Evolutionary conservation across 2,113 vertebrate genomes (phyloP).

Genomic region (Corynorhinus townsendii): DNA sequence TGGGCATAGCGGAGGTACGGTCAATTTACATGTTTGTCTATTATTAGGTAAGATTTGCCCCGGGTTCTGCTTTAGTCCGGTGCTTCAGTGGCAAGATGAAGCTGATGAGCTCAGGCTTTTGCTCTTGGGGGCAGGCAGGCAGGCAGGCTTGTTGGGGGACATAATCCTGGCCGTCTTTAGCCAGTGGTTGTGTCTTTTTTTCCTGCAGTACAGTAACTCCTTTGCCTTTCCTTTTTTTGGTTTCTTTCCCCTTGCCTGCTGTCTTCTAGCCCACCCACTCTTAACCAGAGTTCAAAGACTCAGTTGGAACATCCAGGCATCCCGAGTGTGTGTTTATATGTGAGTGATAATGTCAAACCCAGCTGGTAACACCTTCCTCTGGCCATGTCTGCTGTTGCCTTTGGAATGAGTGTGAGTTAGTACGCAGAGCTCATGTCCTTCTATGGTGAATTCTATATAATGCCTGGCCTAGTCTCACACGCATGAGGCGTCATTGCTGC

Average conservation of each 20-base stretch:
- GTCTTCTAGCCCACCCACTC: neutral
- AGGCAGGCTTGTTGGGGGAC: neutral
- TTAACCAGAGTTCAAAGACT: neutral
- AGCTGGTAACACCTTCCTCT: neutral
- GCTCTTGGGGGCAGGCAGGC: neutral
- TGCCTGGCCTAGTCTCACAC: neutral
- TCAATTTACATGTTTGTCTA: no score
- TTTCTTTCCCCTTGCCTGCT: neutral
- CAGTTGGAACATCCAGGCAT: neutral
- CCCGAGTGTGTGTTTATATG: neutral
- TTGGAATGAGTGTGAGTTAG: neutral
- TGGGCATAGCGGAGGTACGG: no score
- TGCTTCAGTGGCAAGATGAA: neutral
- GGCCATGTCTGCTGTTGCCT: neutral
- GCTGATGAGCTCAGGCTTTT: neutral
- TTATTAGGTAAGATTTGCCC: neutral
- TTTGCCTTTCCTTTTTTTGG: neutral
- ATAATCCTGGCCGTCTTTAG: neutral
- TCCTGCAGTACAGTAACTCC: neutral
- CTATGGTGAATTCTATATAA: neutral
- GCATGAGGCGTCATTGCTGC: neutral
- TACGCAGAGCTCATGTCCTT: neutral
- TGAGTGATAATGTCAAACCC: neutral
- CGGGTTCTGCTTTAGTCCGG: neutral
- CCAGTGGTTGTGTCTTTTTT: neutral